These are phyloP conservation scores for Pogonomyrmex barbatus DNA, from an alignment of 1,140 invertebrate species.

Conservation along the genomic window DNA sequence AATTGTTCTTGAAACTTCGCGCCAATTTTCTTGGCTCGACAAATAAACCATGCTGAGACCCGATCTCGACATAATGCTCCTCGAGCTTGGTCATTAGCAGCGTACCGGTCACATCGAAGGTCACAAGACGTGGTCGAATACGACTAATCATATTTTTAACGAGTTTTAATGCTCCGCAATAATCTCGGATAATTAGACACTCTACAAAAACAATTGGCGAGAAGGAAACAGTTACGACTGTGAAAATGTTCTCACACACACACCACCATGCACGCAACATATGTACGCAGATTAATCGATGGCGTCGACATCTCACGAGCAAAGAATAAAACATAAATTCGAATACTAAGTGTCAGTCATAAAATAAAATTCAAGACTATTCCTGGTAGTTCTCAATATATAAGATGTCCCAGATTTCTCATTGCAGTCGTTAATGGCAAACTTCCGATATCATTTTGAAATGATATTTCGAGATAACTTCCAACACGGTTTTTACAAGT, in stretches of 20 bases:
- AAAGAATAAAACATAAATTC: neutral
- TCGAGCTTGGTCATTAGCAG: constrained; percentile 91
- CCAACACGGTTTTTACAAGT: too few species aligned
- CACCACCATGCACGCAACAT: too few species aligned
- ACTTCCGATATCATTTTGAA: too few species aligned
- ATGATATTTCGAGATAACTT: too few species aligned
- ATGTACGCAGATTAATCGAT: neutral
- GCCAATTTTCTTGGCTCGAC: constrained; percentile 87
- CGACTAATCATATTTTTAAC: constrained; percentile 80
- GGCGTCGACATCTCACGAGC: neutral
- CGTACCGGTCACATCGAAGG: constrained; percentile 96
- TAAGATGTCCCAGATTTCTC: too few species aligned
- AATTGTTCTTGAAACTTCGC: constrained; percentile 89
- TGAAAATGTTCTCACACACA: neutral
- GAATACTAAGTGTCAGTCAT: neutral
- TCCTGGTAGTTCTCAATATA: too few species aligned
- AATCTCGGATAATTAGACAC: neutral
- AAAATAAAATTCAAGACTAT: neutral
- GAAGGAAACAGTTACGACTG: neutral
- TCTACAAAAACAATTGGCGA: neutral
- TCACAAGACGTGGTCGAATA: constrained; percentile 89
- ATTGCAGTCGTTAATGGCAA: too few species aligned
- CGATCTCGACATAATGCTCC: constrained; percentile 91
- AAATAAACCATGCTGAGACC: constrained; percentile 88
- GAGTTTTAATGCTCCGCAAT: neutral